A percentile compares a stretch with the other conserved stretches of the same genome.
These are phyloP conservation scores for Caranx melampygus DNA, from an alignment of 2,113 vertebrate genomes.

Conservation along the genomic window DNA sequence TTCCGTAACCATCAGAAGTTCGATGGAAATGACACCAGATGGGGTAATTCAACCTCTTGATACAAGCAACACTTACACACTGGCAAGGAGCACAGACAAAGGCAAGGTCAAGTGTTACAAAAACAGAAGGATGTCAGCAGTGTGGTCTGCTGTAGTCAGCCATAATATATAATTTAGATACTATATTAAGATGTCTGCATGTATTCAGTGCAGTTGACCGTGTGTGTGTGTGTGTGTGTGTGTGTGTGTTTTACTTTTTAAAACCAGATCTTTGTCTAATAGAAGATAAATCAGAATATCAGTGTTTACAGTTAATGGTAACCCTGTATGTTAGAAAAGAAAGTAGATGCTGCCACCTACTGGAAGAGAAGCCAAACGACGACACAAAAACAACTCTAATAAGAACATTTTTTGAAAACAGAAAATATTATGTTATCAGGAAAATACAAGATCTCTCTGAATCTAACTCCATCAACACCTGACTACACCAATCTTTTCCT, in stretches of 20 bases:
- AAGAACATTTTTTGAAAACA: neutral
- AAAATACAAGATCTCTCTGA: neutral
- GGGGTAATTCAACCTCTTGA: conserved; percentile 32
- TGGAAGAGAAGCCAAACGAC: conserved; percentile 7
- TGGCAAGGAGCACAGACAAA: conserved; percentile 24
- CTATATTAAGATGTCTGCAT: neutral
- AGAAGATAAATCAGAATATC: neutral
- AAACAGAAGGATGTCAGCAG: neutral
- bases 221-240: neutral
- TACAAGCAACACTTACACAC: conserved; percentile 7
- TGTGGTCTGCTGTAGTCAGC: conserved; percentile 8
- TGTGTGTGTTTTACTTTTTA: neutral
- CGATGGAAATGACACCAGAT: conserved; percentile 39
- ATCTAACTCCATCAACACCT: too few relatives aligned
- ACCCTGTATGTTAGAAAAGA: conserved; percentile 13
- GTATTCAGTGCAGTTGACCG: neutral
- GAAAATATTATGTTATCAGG: neutral
- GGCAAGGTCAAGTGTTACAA: conserved; percentile 62
- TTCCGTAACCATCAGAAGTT: conserved; percentile 57
- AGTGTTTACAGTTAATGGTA: too few relatives aligned
- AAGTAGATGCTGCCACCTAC: conserved; percentile 61
- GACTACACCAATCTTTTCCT: too few relatives aligned
- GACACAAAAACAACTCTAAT: neutral
- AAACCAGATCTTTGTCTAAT: neutral
- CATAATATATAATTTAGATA: neutral